phyloP scores from a whole-genome alignment of 2,888 invertebrate genomes.

The Agrenia bidenticulata region DNA sequence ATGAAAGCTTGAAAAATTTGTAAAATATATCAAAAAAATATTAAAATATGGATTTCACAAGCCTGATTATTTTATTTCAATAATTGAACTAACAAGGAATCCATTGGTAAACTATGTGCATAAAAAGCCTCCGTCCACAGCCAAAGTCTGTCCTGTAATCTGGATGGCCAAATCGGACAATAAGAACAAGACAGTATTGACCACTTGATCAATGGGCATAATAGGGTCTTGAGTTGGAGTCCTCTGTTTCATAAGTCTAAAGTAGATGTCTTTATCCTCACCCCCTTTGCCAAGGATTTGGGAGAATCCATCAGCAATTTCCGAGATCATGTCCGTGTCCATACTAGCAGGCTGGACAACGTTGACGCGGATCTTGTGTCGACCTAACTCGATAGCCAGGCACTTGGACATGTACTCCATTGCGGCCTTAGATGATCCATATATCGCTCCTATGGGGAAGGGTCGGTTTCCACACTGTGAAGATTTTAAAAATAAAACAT shows the following conservation, averaged over 20 bases:
- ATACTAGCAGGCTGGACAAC: constrained; percentile 90
- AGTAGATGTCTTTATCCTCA: constrained; percentile 63
- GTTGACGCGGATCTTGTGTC: constrained; percentile 77
- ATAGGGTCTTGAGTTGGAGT: constrained; percentile 74
- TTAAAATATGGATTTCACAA: too few species aligned
- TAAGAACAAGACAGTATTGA: constrained; percentile 73
- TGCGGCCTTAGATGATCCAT: constrained; percentile 84
- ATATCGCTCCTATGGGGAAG: too few species aligned
- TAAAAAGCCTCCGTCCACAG: constrained; percentile 39
- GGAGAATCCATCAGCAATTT: too few species aligned
- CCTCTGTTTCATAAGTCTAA: constrained; percentile 73
- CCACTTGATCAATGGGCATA: constrained; percentile 77
- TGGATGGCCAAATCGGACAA: constrained; percentile 61
- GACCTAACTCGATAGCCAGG: constrained; percentile 83
- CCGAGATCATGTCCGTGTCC: constrained; percentile 86
- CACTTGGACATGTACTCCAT: constrained; percentile 78
- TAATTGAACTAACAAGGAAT: too few species aligned
- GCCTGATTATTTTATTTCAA: too few species aligned
- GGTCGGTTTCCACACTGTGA: too few species aligned
- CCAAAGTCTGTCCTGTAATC: constrained; percentile 41
- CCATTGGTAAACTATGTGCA: too few species aligned
- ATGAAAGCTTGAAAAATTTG: too few species aligned
- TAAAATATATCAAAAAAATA: too few species aligned
- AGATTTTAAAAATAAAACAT: neutral
- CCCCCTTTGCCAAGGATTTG: constrained; percentile 78